Evolutionary conservation across 2,113 vertebrate genomes (phyloP).

Genomic region (Osmerus eperlanus): DNA sequence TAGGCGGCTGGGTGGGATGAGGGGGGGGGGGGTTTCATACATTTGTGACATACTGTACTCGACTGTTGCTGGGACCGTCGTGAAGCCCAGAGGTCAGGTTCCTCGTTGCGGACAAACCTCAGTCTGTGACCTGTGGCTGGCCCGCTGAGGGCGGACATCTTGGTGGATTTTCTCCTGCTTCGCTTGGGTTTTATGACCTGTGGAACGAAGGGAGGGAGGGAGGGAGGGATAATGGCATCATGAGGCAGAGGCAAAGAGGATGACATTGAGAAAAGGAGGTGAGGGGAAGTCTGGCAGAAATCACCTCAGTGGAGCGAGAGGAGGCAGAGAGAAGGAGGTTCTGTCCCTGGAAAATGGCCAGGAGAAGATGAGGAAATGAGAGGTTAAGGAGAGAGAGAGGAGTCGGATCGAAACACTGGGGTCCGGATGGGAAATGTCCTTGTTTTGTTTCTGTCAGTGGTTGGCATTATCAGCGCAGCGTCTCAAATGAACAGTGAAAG

Average conservation of each 20-base stretch:
- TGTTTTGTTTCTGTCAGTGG: constrained; percentile 23
- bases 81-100: background rate
- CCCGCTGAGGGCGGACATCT: background rate
- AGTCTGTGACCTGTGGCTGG: background rate
- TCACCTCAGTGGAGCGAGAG: background rate
- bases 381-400: background rate
- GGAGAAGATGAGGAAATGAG: background rate
- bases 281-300: background rate
- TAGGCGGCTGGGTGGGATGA: background rate
- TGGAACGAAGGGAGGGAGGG: background rate
- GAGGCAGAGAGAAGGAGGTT: background rate
- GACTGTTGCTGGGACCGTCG: background rate
- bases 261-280: background rate
- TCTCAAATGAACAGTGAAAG: constrained; percentile 53
- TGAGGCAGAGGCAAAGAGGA: background rate
- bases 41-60: background rate
- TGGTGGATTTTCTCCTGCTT: background rate
- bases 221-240: background rate
- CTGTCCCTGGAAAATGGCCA: background rate
- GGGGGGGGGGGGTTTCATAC: background rate
- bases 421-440: constrained; percentile 26
- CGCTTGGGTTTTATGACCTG: background rate
- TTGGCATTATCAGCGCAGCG: constrained; percentile 54
- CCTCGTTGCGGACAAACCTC: background rate
- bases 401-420: background rate